phyloP scores from a whole-genome alignment of 2,888 invertebrate species.

The Pilophorus perplexus region DNA sequence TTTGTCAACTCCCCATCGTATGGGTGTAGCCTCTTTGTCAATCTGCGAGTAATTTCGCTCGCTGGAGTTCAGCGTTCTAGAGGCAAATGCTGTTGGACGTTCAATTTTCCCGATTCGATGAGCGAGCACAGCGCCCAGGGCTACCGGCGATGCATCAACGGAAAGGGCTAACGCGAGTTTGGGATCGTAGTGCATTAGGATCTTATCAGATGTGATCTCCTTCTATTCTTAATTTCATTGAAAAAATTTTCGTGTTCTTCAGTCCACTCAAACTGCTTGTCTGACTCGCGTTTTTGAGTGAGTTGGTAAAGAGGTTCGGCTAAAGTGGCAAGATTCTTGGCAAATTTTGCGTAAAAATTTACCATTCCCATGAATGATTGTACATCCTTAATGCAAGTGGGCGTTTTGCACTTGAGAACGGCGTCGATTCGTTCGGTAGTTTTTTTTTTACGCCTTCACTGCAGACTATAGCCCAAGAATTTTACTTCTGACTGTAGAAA shows the following conservation, averaged over 20 bases:
- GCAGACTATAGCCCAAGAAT: constrained; percentile 18
- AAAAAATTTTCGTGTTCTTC: neutral
- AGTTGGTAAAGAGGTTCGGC: no score
- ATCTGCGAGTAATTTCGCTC: constrained; percentile 43
- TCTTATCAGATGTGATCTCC: no score
- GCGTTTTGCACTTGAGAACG: constrained; percentile 7
- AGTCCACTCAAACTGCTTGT: constrained; percentile 11
- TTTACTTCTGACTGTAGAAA: constrained; percentile 12
- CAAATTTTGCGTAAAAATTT: no score
- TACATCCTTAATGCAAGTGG: constrained; percentile 2
- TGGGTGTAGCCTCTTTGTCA: constrained; percentile 43
- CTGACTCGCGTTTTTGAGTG: no score
- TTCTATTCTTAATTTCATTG: constrained; percentile 15
- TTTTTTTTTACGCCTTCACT: constrained; percentile 18
- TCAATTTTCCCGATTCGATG: no score
- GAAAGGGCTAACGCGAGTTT: no score
- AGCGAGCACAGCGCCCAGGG: constrained; percentile 19
- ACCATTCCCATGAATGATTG: no score
- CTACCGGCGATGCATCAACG: constrained; percentile 27
- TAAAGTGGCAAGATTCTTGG: no score
- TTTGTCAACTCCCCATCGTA: constrained; percentile 51
- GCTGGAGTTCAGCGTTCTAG: no score
- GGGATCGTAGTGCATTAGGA: no score
- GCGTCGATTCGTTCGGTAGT: constrained; percentile 15
- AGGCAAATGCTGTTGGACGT: no score